Percentiles rank a stretch among this genome's conserved stretches.
These are phyloP conservation scores for Thyatira batis DNA, from an alignment of 2,888 invertebrate genomes.

Conservation along the genomic window DNA sequence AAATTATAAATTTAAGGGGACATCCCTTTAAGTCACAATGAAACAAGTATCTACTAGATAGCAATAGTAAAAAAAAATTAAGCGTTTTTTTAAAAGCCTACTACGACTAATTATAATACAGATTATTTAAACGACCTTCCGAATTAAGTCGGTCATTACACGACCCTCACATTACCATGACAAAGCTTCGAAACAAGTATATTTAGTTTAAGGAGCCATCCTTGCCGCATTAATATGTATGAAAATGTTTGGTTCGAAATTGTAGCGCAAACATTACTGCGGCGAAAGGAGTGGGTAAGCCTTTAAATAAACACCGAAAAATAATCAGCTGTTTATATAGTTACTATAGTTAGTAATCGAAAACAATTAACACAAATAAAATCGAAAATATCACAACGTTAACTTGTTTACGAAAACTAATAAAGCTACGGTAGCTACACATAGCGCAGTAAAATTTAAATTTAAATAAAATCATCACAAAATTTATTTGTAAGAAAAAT, in stretches of 20 bases:
- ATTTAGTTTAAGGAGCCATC: constrained; percentile 38
- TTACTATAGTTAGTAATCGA: no score
- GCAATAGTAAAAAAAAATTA: not conserved
- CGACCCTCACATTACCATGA: constrained; percentile 33
- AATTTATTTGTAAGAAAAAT: no score
- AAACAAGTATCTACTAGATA: not conserved
- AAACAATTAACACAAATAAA: no score
- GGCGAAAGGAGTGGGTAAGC: not conserved
- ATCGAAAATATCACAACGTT: no score
- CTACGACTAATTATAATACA: not conserved
- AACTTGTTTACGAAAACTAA: no score
- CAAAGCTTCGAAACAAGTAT: constrained; percentile 41
- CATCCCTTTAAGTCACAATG: no score
- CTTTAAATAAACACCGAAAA: constrained; percentile 13
- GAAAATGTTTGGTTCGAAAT: constrained; percentile 30
- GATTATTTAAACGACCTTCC: not conserved
- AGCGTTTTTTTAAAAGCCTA: not conserved
- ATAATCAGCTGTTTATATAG: no score
- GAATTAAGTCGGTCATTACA: constrained; percentile 12
- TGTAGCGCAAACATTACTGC: not conserved
- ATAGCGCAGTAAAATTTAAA: no score
- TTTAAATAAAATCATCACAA: no score
- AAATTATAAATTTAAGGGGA: no score
- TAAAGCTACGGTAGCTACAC: no score
- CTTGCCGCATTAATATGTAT: constrained; percentile 46